Conservation (phyloP, 2,888 invertebrate genomes). For the Harpalus rubripes region DNA sequence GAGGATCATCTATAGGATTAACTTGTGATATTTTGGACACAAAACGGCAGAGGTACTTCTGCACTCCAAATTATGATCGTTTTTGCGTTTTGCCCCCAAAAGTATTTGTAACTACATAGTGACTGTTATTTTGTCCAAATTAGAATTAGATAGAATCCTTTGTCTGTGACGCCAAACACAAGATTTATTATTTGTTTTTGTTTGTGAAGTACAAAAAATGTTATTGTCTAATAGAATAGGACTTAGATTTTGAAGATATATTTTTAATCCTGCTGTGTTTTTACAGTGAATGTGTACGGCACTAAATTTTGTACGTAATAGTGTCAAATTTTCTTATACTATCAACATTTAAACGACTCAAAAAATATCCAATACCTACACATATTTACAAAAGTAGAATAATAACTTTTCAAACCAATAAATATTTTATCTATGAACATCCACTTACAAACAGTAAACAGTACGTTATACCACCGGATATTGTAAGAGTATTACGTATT, state of each 20-base stretch:
- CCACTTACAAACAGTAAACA: no score
- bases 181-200: slow-evolving; percentile 46
- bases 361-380: no score
- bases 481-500: no score
- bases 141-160: slow-evolving; percentile 20
- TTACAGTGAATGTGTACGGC: slow-evolving; percentile 11
- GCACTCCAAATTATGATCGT: slow-evolving; percentile 56
- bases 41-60: slow-evolving; percentile 85
- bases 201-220: slow-evolving; percentile 33
- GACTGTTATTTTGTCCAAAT: slow-evolving; percentile 52
- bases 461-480: no score
- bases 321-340: slow-evolving; percentile 39
- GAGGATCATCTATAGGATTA: slow-evolving; percentile 90
- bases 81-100: slow-evolving; percentile 20
- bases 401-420: no score
- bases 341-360: no score
- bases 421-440: no score
- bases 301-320: slow-evolving; percentile 36
- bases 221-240: slow-evolving; percentile 21
- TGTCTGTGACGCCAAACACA: neutral
- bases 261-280: slow-evolving; percentile 46
- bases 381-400: no score
- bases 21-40: slow-evolving; percentile 91
- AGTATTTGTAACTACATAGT: slow-evolving; percentile 55
- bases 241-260: slow-evolving; percentile 49